Conservation (phyloP, 1,140 invertebrate species). For the Oppia nitens region DNA sequence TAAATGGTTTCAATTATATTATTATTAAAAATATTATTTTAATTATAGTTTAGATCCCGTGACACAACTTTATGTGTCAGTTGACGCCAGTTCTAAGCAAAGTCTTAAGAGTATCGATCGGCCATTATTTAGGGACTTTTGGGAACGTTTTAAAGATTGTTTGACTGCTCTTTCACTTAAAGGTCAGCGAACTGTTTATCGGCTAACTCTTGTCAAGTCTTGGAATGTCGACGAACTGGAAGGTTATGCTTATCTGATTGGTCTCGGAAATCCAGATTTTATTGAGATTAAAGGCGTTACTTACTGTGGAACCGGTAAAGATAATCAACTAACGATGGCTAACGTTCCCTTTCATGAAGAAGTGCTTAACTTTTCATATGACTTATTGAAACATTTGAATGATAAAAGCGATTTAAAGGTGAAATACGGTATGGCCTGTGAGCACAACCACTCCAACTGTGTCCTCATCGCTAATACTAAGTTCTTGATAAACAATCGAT, state of each 20-base stretch:
- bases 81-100: constrained; percentile 45
- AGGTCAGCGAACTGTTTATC: constrained; percentile 44
- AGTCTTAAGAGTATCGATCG: constrained; percentile 45
- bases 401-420: background rate
- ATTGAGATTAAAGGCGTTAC: constrained; percentile 50
- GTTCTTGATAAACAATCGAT: constrained; percentile 36
- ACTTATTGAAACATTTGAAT: constrained; percentile 31
- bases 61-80: constrained; percentile 46
- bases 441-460: constrained; percentile 49
- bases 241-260: constrained; percentile 40
- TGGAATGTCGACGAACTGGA: constrained; percentile 44
- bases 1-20: too few species aligned
- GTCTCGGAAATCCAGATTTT: constrained; percentile 43
- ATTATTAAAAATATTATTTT: too few species aligned
- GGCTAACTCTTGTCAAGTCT: constrained; percentile 43
- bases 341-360: constrained; percentile 49
- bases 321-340: constrained; percentile 39
- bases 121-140: constrained; percentile 44
- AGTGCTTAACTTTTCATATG: constrained; percentile 37
- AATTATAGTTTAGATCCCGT: constrained; percentile 42
- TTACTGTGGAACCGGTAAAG: constrained; percentile 43
- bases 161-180: constrained; percentile 37
- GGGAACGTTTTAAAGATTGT: constrained; percentile 42
- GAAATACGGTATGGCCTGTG: constrained; percentile 39
- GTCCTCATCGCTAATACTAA: constrained; percentile 40